Evolutionary conservation across 1,140 invertebrate species (phyloP), one percentile per base, ranked within the genome.

Genomic region (Hermetia illucens): DNA sequence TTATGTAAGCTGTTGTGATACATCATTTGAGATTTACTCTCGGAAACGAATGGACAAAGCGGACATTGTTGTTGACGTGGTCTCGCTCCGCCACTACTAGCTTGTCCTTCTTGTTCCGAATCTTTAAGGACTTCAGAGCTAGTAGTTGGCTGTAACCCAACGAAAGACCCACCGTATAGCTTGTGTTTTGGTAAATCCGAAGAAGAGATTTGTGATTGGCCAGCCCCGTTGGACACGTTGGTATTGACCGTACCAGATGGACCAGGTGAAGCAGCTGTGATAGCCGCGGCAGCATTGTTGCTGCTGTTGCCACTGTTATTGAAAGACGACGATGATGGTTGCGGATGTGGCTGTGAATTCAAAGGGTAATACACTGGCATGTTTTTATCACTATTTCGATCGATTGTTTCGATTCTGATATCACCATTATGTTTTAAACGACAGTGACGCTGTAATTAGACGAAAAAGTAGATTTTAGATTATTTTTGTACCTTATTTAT

Each of bases 1-100:
- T 79, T 71, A 52, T 91, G 85, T 51, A 89, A 82, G 53, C 89
- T 82, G 46, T 82, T 79, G 47, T 89, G 84, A 55, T 88, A 85
- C 44, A 82, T 70, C 49, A 77, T 84, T 53, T 89, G 83, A 29
- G 80, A 81, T 56, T 84, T 83, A 51, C 78, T 85, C 50, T 84
- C 81, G 19, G 77, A 82, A 41, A 79, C 77, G 54, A 83, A 86
- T 0, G 83, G 82, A 57, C 83, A 87, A 29, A 72, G 64, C 0
- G 67, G 64, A 49, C 82, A 87, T 48, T 70, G 71, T 53, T 80
- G 79, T 39, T 76, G 66, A 49, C n/a, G n/a, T n/a, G n/a, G n/a
- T 74, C 76, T 6, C 54, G 56, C 50, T 61, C 64, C 22, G 51
- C 47, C 12, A 52, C 59, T 48, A 63, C 55, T 21, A 62, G 53